Evolutionary conservation across 2,888 invertebrate genomes (phyloP).

Genomic region (Polylopha cassiicola): DNA sequence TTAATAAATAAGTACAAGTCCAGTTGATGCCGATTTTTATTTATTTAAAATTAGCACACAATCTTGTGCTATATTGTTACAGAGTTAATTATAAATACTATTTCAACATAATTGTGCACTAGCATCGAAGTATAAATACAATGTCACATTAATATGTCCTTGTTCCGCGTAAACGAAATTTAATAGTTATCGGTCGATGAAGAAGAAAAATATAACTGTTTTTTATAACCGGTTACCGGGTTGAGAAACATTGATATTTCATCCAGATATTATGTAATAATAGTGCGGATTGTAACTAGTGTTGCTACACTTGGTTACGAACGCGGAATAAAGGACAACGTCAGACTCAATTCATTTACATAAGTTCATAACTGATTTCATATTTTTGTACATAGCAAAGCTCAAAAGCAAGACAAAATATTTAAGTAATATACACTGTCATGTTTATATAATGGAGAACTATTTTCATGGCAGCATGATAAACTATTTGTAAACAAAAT

Average conservation of each 20-base stretch:
- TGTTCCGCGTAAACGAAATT: too few relatives aligned
- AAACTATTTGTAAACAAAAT: slow-evolving; percentile 28
- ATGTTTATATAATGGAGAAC: slow-evolving; percentile 37
- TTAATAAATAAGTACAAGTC: slow-evolving; percentile 12
- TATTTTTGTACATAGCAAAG: slow-evolving; percentile 24
- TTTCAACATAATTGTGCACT: slow-evolving; percentile 64
- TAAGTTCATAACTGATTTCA: too few relatives aligned
- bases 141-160: slow-evolving; percentile 12
- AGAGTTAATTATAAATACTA: slow-evolving; percentile 56
- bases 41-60: slow-evolving; percentile 63
- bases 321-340: too few relatives aligned
- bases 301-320: too few relatives aligned
- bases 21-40: slow-evolving; percentile 49
- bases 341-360: slow-evolving; percentile 27
- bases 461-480: slow-evolving; percentile 37
- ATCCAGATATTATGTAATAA: too few relatives aligned
- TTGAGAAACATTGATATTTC: too few relatives aligned
- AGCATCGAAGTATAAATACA: slow-evolving; percentile 41
- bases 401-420: slow-evolving; percentile 18
- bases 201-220: too few relatives aligned
- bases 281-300: too few relatives aligned
- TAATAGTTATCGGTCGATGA: too few relatives aligned
- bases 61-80: slow-evolving; percentile 62
- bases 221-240: too few relatives aligned
- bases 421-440: slow-evolving; percentile 31